Percentiles rank a stretch among this genome's conserved stretches.
Conservation (phyloP, 2,888 invertebrate genomes). For the Smittia sp. region DNA sequence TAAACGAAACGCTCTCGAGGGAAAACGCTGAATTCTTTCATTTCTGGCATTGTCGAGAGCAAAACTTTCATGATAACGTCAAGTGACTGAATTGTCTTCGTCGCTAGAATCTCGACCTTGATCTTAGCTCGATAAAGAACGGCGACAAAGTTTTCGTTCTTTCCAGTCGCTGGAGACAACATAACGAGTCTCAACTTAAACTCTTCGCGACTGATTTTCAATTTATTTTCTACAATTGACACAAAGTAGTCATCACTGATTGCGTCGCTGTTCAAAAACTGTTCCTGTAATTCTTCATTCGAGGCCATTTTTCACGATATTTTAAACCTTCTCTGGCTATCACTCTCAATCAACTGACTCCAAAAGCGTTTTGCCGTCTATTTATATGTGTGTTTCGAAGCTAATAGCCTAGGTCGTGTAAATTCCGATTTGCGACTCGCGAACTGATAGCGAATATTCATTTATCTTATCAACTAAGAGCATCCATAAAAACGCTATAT, state of each 20-base stretch:
- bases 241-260: constrained; percentile 32
- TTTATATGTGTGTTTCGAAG: too few relatives aligned
- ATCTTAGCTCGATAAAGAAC: constrained; percentile 26
- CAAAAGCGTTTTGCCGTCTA: too few relatives aligned
- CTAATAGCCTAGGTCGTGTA: too few relatives aligned
- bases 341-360: too few relatives aligned
- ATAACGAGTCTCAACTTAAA: constrained; percentile 22
- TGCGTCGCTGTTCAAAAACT: constrained; percentile 19
- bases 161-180: constrained; percentile 26
- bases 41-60: background rate
- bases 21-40: constrained; percentile 33
- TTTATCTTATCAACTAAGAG: too few relatives aligned
- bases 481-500: too few relatives aligned
- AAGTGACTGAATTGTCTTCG: background rate
- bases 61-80: constrained; percentile 26
- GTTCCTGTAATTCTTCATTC: too few relatives aligned
- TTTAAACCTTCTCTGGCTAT: too few relatives aligned
- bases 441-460: too few relatives aligned
- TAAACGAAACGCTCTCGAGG: constrained; percentile 21
- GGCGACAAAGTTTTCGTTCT: constrained; percentile 35
- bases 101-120: constrained; percentile 10
- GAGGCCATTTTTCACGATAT: too few relatives aligned
- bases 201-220: background rate
- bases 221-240: constrained; percentile 30
- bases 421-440: too few relatives aligned